Evolutionary conservation across 1,140 invertebrate species (phyloP).

Genomic region (Batillaria attramentaria): DNA sequence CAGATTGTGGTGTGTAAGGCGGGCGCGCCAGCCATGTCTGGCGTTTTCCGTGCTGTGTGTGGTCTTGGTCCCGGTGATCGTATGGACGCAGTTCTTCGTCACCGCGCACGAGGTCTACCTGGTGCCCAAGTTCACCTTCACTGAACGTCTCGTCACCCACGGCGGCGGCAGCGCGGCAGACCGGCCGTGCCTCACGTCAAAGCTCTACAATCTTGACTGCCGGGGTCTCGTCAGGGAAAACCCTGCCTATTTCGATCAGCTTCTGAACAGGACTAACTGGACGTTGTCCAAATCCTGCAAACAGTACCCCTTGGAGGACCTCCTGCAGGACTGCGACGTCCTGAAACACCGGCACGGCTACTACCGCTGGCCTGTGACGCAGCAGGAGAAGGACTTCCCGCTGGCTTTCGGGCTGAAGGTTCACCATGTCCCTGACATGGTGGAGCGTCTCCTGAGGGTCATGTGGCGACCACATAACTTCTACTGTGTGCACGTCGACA

Average conservation of each 20-base stretch:
- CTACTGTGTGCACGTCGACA: constrained; percentile 62
- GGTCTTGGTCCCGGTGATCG: not conserved
- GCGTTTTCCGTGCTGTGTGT: not conserved
- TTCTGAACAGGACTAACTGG: not conserved
- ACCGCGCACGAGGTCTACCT: not conserved
- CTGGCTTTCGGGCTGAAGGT: constrained; percentile 47
- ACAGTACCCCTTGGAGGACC: not conserved
- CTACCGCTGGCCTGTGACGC: constrained; percentile 11
- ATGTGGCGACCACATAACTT: constrained; percentile 59
- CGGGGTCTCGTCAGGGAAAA: not conserved
- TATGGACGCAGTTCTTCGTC: constrained; percentile 6
- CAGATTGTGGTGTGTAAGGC: too few relatives aligned
- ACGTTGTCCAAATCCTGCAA: too few relatives aligned
- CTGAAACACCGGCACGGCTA: not conserved
- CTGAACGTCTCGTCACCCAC: not conserved
- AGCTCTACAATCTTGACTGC: constrained; percentile 3
- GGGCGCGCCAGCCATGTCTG: not conserved
- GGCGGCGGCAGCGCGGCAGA: constrained; percentile 1
- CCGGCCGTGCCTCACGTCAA: not conserved
- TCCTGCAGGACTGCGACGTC: not conserved
- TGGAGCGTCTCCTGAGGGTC: constrained; percentile 49
- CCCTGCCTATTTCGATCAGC: not conserved
- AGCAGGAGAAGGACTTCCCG: constrained; percentile 43
- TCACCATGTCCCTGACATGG: constrained; percentile 43
- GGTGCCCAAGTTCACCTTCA: not conserved